Evolutionary conservation across 92 coral and sea anemone species (phyloP).

Genomic region (Siderastrea siderea): DNA sequence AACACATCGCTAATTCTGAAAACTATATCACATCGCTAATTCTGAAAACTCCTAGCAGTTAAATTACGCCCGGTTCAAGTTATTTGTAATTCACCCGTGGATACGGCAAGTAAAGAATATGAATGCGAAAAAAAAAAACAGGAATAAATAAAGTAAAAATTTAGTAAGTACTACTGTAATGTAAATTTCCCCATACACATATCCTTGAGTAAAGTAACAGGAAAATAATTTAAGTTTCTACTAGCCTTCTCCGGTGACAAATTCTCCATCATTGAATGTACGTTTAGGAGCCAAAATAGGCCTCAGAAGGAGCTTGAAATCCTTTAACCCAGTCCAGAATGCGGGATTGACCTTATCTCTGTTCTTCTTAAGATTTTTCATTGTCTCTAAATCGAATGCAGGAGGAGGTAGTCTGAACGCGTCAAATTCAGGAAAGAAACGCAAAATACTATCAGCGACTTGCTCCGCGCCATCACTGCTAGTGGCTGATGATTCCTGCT

Average conservation of each 20-base stretch:
- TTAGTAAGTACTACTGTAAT: too few species aligned
- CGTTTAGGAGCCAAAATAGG: not conserved
- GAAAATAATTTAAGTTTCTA: too few species aligned
- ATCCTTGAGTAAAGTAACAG: too few species aligned
- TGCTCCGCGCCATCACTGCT: not conserved
- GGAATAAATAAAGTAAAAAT: too few species aligned
- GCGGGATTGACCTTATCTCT: not conserved
- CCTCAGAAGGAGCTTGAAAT: not conserved
- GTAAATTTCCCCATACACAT: too few species aligned
- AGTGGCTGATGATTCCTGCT: not conserved
- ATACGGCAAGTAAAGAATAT: too few species aligned
- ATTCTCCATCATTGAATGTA: not conserved
- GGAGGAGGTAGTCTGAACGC: slow-evolving; percentile 20
- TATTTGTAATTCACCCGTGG: too few species aligned
- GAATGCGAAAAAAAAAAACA: too few species aligned
- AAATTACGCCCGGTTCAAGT: too few species aligned
- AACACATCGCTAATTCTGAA: too few species aligned
- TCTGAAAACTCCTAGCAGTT: too few species aligned
- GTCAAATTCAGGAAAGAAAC: slow-evolving; percentile 11
- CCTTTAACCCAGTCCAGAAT: not conserved
- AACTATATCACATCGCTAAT: too few species aligned
- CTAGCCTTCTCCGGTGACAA: slow-evolving; percentile 15
- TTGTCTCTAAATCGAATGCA: not conserved
- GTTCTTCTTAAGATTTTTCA: not conserved
- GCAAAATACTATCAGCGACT: slow-evolving; percentile 12